Evolutionary conservation across 1,140 invertebrate species (phyloP).

Genomic region (Ephestia elutella): DNA sequence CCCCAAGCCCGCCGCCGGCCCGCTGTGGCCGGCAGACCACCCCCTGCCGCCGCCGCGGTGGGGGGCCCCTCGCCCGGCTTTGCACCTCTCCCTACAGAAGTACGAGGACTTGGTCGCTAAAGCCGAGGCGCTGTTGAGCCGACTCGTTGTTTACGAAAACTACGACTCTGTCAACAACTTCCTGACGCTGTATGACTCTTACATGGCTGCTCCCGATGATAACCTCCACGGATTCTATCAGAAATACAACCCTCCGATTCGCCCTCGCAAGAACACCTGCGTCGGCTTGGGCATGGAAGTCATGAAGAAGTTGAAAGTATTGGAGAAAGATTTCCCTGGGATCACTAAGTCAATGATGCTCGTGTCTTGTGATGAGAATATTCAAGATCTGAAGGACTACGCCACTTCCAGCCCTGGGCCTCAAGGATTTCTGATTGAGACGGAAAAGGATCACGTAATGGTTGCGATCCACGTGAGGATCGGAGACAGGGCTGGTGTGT

Average conservation of each 20-base stretch:
- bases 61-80: conserved; percentile 67
- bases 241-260: conserved; percentile 85
- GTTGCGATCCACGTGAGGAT: conserved; percentile 85
- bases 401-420: conserved; percentile 76
- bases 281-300: conserved; percentile 90
- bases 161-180: conserved; percentile 93
- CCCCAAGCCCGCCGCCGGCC: conserved; percentile 66
- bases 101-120: conserved; percentile 86
- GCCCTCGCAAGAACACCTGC: conserved; percentile 87
- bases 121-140: conserved; percentile 86
- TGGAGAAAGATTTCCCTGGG: conserved; percentile 70
- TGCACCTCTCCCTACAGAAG: conserved; percentile 78
- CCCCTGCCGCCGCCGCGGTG: conserved; percentile 83
- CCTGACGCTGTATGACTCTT: conserved; percentile 85
- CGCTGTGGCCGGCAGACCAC: conserved; percentile 59
- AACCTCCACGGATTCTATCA: conserved; percentile 52
- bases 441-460: conserved; percentile 93
- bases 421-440: conserved; percentile 78
- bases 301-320: conserved; percentile 70
- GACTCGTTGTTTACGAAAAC: conserved; percentile 84
- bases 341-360: conserved; percentile 82
- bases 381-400: conserved; percentile 80
- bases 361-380: conserved; percentile 92
- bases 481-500: conserved; percentile 81
- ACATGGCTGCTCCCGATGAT: conserved; percentile 65